phyloP scores from a whole-genome alignment of 2,113 vertebrate species.

The Rhynchomys soricoides region DNA sequence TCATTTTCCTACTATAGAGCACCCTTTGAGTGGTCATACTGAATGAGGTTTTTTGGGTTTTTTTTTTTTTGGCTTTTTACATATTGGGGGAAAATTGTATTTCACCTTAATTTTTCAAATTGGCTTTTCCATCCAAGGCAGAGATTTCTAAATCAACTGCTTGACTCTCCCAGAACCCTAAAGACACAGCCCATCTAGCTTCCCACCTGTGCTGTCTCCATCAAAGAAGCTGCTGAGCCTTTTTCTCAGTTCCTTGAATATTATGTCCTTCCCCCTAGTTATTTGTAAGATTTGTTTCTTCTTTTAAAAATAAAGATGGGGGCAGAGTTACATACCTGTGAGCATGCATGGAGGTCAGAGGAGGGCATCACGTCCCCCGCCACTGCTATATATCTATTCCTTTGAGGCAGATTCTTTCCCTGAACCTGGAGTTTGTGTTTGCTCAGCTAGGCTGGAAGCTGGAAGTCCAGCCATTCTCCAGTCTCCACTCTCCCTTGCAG shows the following conservation, averaged over 20 bases:
- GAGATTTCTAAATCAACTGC: neutral
- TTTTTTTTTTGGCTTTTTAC: constrained; percentile 1
- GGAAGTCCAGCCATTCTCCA: neutral
- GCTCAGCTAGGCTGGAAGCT: neutral
- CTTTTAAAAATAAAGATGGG: neutral
- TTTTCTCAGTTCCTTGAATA: neutral
- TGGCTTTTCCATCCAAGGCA: neutral
- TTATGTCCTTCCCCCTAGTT: neutral
- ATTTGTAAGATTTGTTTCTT: neutral
- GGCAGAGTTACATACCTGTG: neutral
- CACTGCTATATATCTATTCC: neutral
- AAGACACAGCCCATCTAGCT: neutral
- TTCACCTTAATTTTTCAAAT: neutral
- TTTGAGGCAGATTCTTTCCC: neutral
- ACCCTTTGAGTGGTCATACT: neutral
- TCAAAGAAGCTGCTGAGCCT: neutral
- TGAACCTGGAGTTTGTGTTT: neutral
- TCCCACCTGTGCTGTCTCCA: neutral
- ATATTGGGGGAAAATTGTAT: neutral
- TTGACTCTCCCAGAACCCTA: neutral
- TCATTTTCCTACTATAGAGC: constrained; percentile 9
- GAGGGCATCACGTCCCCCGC: neutral
- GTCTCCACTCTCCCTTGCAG: neutral
- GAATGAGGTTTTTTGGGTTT: neutral
- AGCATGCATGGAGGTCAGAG: neutral